Base-by-base conservation (phyloP, 1,140 invertebrate species). In the Drosophila biarmipes region DNA sequence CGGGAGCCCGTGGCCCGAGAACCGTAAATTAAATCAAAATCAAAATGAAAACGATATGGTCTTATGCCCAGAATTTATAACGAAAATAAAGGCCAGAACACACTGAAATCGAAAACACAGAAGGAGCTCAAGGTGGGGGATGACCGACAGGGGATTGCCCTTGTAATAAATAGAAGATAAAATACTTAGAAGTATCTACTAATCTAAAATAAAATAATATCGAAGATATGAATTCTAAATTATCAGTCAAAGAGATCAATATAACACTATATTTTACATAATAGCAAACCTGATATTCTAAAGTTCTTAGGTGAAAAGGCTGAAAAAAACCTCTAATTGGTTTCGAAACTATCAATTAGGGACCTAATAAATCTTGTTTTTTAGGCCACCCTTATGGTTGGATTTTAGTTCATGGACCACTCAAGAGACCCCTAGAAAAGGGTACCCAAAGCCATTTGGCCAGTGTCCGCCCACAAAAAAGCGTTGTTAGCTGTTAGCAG, bases 11-110 rank as follows among this genome's bases (percentile, higher is more conserved):
- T 56, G 73, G 66, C 59, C 55, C 71, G 81, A 82, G 84, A 89
- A 80, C 84, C 85, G 85, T 89, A 89, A 89, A 90, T 89, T 89
- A 89, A 89, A 89, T 89, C 84, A 87, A 82, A 78, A 78, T 64
- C 53, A 89, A 84, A 89, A 89, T 80, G 84, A 84, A 87, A 87
- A 87, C 84, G 85, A 89, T 89, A 90, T 87, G 79, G 58, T 84
- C 73, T 66, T 67, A 76, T 76, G 73, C 73, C 63, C 78, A 87
- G 84, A 87, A 87, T 87, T 87, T 80, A 90, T 84, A 89, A 89
- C 79, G 63, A 76, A 86, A 80, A 81, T 49, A 79, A 78, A 74
- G 58, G 67, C 46, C 63, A 73, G 51, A 78, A 59, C 48, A 52
- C 35, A 55, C 40, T 85, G 76, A 67, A 76, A 68, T 71, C 53